phyloP scores from a whole-genome alignment of 1,140 invertebrate genomes.

The Rhizoglyphus robini region DNA sequence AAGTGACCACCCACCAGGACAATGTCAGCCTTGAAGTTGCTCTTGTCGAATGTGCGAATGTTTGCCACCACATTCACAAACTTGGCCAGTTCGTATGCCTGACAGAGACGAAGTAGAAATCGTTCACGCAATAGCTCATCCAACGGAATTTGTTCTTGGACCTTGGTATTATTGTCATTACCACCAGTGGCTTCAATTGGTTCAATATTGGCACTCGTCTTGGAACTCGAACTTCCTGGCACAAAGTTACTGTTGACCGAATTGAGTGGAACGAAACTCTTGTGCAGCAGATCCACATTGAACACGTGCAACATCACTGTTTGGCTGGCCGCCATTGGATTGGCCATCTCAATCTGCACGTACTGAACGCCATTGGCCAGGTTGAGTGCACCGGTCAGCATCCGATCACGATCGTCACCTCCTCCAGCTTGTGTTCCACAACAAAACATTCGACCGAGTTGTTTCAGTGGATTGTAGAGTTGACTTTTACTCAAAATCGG shows the following conservation, averaged over 20 bases:
- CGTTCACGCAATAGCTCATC: neutral
- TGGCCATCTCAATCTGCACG: neutral
- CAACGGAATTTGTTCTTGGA: too few relatives aligned
- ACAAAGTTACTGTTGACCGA: neutral
- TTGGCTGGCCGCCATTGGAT: neutral
- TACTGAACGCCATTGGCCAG: neutral
- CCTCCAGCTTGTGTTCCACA: too few relatives aligned
- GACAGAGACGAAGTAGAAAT: neutral
- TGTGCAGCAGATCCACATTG: neutral
- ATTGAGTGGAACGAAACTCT: neutral
- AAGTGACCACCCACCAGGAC: neutral
- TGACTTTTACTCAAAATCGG: too few relatives aligned
- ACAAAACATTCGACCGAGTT: too few relatives aligned
- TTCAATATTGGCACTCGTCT: too few relatives aligned
- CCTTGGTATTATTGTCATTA: too few relatives aligned
- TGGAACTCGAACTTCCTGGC: neutral
- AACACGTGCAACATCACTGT: neutral
- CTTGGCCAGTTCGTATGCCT: neutral
- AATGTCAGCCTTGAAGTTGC: neutral
- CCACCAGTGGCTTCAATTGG: too few relatives aligned
- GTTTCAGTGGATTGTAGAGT: too few relatives aligned
- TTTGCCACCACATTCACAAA: neutral
- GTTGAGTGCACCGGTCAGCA: neutral
- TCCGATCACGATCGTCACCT: too few relatives aligned
- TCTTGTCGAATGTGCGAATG: neutral